phyloP scores from a whole-genome alignment of 1,140 invertebrate species.

The Saccostrea cuccullata region DNA sequence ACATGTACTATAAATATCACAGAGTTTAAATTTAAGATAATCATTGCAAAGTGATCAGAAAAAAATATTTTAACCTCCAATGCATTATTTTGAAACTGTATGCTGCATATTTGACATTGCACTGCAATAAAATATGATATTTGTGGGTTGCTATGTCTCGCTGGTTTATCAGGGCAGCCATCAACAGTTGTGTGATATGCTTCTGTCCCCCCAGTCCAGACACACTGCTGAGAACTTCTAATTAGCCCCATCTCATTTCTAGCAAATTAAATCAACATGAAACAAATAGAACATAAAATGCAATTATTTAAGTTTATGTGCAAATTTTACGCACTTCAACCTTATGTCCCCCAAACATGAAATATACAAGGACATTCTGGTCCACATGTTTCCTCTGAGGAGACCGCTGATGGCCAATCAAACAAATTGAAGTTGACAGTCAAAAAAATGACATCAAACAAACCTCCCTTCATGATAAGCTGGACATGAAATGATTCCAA shows the following conservation, averaged over 20 bases:
- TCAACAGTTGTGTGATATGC: constrained; percentile 25
- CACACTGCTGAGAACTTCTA: constrained; percentile 30
- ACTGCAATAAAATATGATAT: not conserved
- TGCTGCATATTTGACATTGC: constrained; percentile 8
- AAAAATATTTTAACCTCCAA: too few relatives aligned
- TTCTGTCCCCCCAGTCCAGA: not conserved
- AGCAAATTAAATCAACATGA: constrained; percentile 38
- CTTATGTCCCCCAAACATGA: constrained; percentile 32
- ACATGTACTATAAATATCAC: too few relatives aligned
- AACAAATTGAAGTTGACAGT: constrained; percentile 36
- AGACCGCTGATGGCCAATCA: not conserved
- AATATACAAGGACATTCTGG: constrained; percentile 20
- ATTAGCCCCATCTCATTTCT: constrained; percentile 30
- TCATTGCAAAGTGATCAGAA: too few relatives aligned
- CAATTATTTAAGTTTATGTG: constrained; percentile 38
- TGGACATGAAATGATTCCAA: constrained; percentile 13
- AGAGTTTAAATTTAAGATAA: too few relatives aligned
- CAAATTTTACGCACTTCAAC: constrained; percentile 27
- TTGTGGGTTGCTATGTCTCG: not conserved
- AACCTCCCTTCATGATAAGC: constrained; percentile 12
- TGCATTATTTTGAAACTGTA: too few relatives aligned
- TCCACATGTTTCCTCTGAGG: constrained; percentile 16
- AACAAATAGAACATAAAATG: constrained; percentile 35
- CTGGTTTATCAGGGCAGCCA: not conserved
- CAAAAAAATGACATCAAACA: constrained; percentile 31